phyloP scores from a whole-genome alignment of 2,113 vertebrate genomes.

The Hemibagrus wyckioides region DNA sequence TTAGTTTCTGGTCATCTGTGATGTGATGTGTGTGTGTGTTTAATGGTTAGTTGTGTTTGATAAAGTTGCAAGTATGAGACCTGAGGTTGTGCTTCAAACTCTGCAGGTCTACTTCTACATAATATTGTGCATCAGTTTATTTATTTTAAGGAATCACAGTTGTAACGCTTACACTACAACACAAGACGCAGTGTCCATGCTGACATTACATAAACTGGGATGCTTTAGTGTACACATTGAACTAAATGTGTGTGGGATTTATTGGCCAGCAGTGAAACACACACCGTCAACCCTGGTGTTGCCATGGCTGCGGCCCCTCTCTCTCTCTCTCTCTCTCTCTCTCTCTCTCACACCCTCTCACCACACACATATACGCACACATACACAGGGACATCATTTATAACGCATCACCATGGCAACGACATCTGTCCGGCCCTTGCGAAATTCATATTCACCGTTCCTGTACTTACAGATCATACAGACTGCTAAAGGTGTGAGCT shows the following conservation, averaged over 20 bases:
- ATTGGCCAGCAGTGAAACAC: slow-evolving; percentile 64
- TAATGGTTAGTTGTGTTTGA: neutral
- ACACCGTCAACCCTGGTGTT: slow-evolving; percentile 62
- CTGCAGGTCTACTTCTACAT: neutral
- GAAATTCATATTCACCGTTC: neutral
- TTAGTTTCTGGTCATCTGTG: neutral
- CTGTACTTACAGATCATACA: neutral
- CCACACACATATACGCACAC: slow-evolving; percentile 45
- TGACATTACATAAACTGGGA: neutral
- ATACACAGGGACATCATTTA: slow-evolving; percentile 65
- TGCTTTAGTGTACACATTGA: slow-evolving; percentile 1
- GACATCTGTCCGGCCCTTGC: neutral
- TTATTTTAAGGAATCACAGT: neutral
- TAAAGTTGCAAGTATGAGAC: neutral
- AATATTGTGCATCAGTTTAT: neutral
- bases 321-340: neutral
- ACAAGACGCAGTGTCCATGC: neutral
- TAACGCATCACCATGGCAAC: slow-evolving; percentile 70
- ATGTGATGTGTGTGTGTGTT: neutral
- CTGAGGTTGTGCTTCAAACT: neutral
- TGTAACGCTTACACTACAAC: neutral
- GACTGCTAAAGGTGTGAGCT: neutral
- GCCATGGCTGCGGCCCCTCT: slow-evolving; percentile 64
- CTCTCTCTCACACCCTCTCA: neutral
- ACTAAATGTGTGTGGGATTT: slow-evolving; percentile 50